A percentile compares a stretch with the other conserved stretches of the same genome.
Conservation (phyloP, 2,797 vertebrate genomes). For the Rhinella marina region DNA sequence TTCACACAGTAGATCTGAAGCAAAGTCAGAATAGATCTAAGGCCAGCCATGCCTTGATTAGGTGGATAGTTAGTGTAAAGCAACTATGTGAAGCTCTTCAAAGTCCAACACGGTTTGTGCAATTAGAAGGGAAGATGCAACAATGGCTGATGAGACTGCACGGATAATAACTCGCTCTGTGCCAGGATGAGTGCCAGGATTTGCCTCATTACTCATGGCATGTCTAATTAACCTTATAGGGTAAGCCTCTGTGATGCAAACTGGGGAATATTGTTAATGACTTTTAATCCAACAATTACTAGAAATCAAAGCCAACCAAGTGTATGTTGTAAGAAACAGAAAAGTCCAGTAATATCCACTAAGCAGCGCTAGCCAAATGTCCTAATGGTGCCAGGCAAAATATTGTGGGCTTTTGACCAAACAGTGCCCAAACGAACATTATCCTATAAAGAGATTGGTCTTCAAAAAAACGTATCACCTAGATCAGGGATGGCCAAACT, state of each 20-base stretch:
- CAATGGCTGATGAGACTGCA: constrained; percentile 41
- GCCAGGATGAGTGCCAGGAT: neutral
- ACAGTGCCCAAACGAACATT: too few relatives aligned
- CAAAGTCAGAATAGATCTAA: constrained; percentile 62
- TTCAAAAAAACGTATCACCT: too few relatives aligned
- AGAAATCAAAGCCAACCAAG: neutral
- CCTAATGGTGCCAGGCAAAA: too few relatives aligned
- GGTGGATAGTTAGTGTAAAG: constrained; percentile 58
- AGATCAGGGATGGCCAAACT: too few relatives aligned
- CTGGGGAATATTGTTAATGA: neutral
- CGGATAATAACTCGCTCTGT: neutral
- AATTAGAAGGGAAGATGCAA: constrained; percentile 54
- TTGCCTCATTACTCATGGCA: neutral
- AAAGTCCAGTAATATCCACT: neutral
- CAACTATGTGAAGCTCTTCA: constrained; percentile 53
- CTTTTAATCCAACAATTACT: neutral
- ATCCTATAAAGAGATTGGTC: too few relatives aligned
- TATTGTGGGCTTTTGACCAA: too few relatives aligned
- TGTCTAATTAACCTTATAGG: neutral
- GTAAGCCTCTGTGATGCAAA: neutral
- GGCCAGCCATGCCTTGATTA: constrained; percentile 61
- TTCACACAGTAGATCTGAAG: constrained; percentile 62
- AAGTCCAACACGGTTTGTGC: constrained; percentile 53
- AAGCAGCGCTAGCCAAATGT: too few relatives aligned
- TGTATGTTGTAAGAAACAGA: neutral